Evolutionary conservation across 2,797 vertebrate genomes (phyloP).

Genomic region (Poecilia gillii): DNA sequence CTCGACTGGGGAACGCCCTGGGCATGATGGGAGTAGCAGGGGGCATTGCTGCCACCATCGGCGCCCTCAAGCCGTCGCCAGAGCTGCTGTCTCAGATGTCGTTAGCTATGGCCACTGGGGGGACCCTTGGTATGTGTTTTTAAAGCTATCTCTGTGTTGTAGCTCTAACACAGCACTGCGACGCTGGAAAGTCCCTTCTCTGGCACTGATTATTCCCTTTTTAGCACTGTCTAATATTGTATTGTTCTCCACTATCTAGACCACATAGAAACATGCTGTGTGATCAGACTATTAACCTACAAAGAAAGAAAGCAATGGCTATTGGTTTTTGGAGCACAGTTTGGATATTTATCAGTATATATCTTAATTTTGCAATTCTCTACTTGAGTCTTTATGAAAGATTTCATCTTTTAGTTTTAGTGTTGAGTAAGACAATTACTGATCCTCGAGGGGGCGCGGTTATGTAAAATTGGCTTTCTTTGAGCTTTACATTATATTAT

Average conservation of each 20-base stretch:
- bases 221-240: neutral
- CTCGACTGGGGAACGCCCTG: slow-evolving; percentile 78
- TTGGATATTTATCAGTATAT: slow-evolving; percentile 16
- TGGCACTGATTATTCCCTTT: neutral
- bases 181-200: neutral
- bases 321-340: neutral
- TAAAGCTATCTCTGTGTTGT: neutral
- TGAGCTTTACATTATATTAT: neutral
- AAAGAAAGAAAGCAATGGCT: slow-evolving; percentile 9
- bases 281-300: slow-evolving; percentile 4
- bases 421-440: slow-evolving; percentile 38
- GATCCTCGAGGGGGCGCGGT: neutral
- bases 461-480: too few species aligned
- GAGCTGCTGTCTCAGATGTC: slow-evolving; percentile 83
- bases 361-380: slow-evolving; percentile 31
- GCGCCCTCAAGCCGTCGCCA: slow-evolving; percentile 78
- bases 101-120: slow-evolving; percentile 79
- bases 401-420: slow-evolving; percentile 27
- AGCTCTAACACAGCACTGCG: neutral
- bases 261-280: neutral
- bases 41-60: slow-evolving; percentile 77
- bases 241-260: neutral
- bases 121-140: slow-evolving; percentile 67
- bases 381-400: slow-evolving; percentile 24
- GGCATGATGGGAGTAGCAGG: slow-evolving; percentile 81